Evolutionary conservation across 2,888 invertebrate species (phyloP).

Genomic region (Monochamus alternatus): DNA sequence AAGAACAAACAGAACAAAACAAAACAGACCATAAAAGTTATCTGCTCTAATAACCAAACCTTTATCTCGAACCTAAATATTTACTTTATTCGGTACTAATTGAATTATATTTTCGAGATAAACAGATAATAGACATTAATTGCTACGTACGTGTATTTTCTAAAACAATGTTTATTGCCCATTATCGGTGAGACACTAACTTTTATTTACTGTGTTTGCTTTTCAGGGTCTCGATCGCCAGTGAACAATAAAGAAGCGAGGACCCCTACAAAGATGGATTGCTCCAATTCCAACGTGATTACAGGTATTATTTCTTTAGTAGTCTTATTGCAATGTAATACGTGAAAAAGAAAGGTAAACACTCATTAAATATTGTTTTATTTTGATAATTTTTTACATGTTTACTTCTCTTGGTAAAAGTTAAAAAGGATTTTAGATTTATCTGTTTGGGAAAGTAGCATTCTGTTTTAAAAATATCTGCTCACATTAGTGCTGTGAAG

Average conservation of each 20-base stretch:
- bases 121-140: conserved; percentile 24
- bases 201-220: conserved; percentile 2
- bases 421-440: too few species aligned
- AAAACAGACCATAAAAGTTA: conserved; percentile 22
- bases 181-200: not conserved
- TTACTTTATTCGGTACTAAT: conserved; percentile 24
- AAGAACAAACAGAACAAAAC: conserved; percentile 13
- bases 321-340: too few species aligned
- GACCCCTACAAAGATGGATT: conserved; percentile 6
- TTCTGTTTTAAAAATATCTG: too few species aligned
- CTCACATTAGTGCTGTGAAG: too few species aligned
- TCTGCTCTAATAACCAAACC: conserved; percentile 9
- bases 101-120: conserved; percentile 18
- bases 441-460: too few species aligned
- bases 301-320: conserved; percentile 3
- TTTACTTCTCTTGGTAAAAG: too few species aligned
- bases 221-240: conserved; percentile 22
- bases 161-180: not conserved
- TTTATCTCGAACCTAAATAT: conserved; percentile 32
- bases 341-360: conserved; percentile 10
- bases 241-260: conserved; percentile 9
- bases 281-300: conserved; percentile 10
- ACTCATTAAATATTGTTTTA: not conserved
- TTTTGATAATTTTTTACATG: too few species aligned
- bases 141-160: not conserved